Base-by-base conservation (phyloP, 2,113 vertebrate genomes). In the Orycteropus afer region DNA sequence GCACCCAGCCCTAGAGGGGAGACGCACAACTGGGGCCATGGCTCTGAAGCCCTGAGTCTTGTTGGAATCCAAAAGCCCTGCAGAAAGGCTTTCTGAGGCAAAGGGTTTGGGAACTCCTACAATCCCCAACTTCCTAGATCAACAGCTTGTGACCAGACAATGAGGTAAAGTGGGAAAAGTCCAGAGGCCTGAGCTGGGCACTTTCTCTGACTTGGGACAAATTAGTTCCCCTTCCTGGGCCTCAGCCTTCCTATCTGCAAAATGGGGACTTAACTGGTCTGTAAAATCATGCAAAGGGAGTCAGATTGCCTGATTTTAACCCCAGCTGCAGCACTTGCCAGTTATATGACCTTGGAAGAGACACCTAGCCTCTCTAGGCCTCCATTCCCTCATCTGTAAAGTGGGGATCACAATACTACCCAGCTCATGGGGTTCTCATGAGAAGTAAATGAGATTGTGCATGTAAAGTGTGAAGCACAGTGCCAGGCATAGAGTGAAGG, bases 1-100 rank as follows among this genome's bases (percentile, higher is more conserved):
- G 91, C 92, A 69, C 95, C 94, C 95, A 97, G 93, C 89, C 93
- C 96, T 84, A 83, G 80, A 95, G 96, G 96, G 65, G 61, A 95
- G 86, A 77, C 1, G 1, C 86, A 90, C 13, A 59, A 63, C 83
- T 77, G 69, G 67, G 73, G 53, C 65, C 76, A 15, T 47, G 29
- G 53, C 86, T 91, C 79, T 45, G 51, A 91, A 76, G 47, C 27
- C 85, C 73, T 61, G 80, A 95, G 25, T 77, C 71, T 81, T 61
- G 8, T 55, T 86, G 65, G 77, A 93, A 96, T 86, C 76, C 79
- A 79, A 40, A 89, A 92, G 40, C 51, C 81, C 78, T 55, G 65
- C 2, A 5, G 77, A 45, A 57, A 90, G 73, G 63, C 37, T 86
- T 77, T 90, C 63, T 32, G 49, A 94, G 76, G 73, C 55, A 55